These are phyloP conservation scores for Phycodurus eques DNA, from an alignment of 2,113 vertebrate species.

Conservation along the genomic window DNA sequence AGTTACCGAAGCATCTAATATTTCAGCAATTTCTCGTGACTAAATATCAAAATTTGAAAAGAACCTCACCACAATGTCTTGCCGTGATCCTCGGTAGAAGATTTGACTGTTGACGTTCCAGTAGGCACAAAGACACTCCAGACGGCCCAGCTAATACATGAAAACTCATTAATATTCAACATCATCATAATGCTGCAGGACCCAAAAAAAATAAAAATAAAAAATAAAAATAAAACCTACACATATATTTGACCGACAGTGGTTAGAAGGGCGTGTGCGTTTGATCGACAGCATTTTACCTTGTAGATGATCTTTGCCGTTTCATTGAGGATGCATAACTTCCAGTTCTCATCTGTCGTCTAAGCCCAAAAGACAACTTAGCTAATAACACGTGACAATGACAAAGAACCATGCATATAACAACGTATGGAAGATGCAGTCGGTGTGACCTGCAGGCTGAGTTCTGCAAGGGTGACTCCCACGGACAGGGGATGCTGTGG, in stretches of 20 bases:
- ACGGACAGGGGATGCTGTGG: constrained; percentile 82
- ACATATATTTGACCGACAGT: too few species aligned
- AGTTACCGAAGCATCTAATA: neutral
- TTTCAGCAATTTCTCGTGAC: too few species aligned
- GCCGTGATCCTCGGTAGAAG: constrained; percentile 78
- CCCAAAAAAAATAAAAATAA: too few species aligned
- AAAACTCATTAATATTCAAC: neutral
- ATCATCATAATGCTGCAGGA: too few species aligned
- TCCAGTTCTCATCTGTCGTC: constrained; percentile 94
- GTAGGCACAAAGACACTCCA: constrained; percentile 89
- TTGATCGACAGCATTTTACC: constrained; percentile 63
- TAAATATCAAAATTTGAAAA: neutral
- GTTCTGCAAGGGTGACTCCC: constrained; percentile 87
- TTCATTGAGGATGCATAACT: constrained; percentile 87
- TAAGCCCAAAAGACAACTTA: constrained; percentile 34
- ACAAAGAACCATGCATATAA: too few species aligned
- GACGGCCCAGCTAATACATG: constrained; percentile 79
- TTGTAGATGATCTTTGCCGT: constrained; percentile 93
- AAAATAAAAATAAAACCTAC: too few species aligned
- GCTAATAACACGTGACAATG: too few species aligned
- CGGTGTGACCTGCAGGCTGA: constrained; percentile 86
- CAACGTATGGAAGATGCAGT: neutral
- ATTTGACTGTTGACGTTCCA: constrained; percentile 87
- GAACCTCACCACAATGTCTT: constrained; percentile 84
- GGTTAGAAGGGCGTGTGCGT: constrained; percentile 17